phyloP scores from a whole-genome alignment of 2,888 invertebrate species.

The Keiferia lycopersicella region DNA sequence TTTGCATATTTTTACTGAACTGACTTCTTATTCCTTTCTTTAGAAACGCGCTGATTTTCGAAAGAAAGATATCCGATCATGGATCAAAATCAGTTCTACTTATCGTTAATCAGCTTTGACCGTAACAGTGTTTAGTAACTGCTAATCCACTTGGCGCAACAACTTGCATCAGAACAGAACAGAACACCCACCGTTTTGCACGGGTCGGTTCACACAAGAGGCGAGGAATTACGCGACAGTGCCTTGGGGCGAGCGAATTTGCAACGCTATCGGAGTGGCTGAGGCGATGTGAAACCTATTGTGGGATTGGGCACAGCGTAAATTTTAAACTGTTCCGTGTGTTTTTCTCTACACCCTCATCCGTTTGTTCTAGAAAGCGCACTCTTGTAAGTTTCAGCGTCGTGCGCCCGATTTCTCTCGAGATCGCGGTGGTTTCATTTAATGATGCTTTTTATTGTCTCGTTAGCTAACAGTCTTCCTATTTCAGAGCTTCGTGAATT shows the following conservation, averaged over 20 bases:
- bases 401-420: conserved; percentile 21
- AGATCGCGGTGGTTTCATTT: not conserved
- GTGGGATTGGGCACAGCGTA: conserved; percentile 27
- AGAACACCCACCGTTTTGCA: conserved; percentile 36
- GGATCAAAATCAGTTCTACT: conserved; percentile 30
- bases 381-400: conserved; percentile 21
- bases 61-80: conserved; percentile 28
- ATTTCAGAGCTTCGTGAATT: not conserved
- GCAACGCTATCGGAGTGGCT: conserved; percentile 29
- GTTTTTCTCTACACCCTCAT: conserved; percentile 15
- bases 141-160: conserved; percentile 39
- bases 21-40: not conserved
- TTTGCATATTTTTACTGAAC: no score
- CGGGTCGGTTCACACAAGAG: conserved; percentile 45
- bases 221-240: conserved; percentile 35
- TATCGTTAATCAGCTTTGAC: conserved; percentile 38
- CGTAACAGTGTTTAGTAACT: conserved; percentile 39
- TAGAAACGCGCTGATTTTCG: conserved; percentile 2
- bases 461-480: conserved; percentile 8
- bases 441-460: conserved; percentile 10
- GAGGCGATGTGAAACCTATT: conserved; percentile 29
- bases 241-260: conserved; percentile 33
- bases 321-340: conserved; percentile 21
- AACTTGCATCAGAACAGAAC: conserved; percentile 33
- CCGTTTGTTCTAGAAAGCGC: conserved; percentile 12